These are phyloP conservation scores for Phenganax subtilis DNA, from an alignment of 92 coral and sea anemone genomes.

Conservation along the genomic window DNA sequence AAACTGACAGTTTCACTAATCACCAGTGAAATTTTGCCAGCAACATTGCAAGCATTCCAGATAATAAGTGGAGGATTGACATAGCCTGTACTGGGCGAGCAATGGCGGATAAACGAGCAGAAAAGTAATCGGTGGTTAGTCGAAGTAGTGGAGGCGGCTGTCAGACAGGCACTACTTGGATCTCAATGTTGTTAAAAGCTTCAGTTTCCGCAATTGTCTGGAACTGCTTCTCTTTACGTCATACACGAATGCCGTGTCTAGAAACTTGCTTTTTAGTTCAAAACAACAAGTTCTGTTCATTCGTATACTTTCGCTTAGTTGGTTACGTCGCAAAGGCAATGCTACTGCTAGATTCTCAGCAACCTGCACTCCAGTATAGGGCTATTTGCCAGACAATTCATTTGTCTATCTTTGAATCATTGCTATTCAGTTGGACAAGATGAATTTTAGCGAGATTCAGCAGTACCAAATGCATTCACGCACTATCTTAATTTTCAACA, in stretches of 20 bases:
- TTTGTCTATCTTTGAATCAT: no score
- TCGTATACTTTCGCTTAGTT: not conserved
- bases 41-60: slow-evolving; percentile 15
- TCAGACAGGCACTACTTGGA: slow-evolving; percentile 7
- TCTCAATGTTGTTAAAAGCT: slow-evolving; percentile 9
- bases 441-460: not conserved
- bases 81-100: no score
- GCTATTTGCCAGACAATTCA: no score
- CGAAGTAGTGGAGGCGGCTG: not conserved
- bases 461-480: not conserved
- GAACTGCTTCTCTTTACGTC: slow-evolving; percentile 14
- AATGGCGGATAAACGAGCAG: no score
- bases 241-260: slow-evolving; percentile 11
- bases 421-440: no score
- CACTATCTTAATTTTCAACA: not conserved
- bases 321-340: not conserved
- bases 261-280: not conserved
- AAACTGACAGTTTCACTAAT: no score
- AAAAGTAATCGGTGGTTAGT: not conserved
- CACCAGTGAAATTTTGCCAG: not conserved
- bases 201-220: slow-evolving; percentile 35
- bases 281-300: not conserved
- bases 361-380: no score
- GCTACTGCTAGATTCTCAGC: no score
- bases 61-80: not conserved